phyloP scores from a whole-genome alignment of 2,797 vertebrate species.

The Diceros bicornis region DNA sequence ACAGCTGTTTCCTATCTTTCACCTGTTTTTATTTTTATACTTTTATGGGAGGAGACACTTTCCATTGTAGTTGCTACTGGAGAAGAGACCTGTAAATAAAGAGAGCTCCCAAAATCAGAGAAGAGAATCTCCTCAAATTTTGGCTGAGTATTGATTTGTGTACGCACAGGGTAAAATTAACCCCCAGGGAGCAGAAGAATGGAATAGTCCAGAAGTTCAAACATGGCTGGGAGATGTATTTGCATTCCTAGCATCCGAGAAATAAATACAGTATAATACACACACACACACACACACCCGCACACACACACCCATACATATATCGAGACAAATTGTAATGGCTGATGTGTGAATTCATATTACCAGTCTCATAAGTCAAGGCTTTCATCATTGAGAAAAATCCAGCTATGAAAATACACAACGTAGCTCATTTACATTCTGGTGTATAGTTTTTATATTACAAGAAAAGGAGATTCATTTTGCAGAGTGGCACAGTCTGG shows the following conservation, averaged over 20 bases:
- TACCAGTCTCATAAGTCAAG: no score
- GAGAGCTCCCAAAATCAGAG: neutral
- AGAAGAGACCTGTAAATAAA: neutral
- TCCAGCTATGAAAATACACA: neutral
- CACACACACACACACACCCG: neutral
- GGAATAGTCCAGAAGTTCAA: neutral
- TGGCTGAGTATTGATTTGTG: neutral
- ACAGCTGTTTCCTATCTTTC: neutral
- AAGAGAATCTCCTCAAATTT: neutral
- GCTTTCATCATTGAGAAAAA: neutral
- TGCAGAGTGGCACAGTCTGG: neutral
- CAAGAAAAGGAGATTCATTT: neutral
- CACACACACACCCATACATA: neutral
- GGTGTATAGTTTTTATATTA: neutral
- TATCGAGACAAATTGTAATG: neutral
- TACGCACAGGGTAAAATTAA: neutral
- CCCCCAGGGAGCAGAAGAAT: neutral
- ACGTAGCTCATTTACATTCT: neutral
- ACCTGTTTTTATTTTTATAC: neutral
- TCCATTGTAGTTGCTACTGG: neutral
- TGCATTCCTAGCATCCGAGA: neutral
- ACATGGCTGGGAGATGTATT: no score
- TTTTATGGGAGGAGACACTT: neutral
- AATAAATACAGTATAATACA: neutral
- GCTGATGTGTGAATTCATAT: fast-evolving